Percentiles rank a stretch among this genome's conserved stretches.
These are phyloP conservation scores for Tauraco erythrolophus DNA, from an alignment of 2,113 vertebrate genomes.

Conservation along the genomic window DNA sequence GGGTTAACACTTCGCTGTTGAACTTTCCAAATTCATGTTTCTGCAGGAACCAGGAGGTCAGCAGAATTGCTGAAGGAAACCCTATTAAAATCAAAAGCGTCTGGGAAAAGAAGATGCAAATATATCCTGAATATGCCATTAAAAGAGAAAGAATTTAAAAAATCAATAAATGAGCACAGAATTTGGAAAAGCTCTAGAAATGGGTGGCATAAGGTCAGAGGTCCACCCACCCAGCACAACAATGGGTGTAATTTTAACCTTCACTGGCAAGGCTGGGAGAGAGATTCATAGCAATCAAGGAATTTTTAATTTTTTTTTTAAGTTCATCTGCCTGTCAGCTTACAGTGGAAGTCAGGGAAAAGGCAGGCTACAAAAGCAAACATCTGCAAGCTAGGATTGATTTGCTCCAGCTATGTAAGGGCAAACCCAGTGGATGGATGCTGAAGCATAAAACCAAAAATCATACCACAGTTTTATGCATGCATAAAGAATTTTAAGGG, in stretches of 20 bases:
- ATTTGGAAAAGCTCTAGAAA: conserved; percentile 2
- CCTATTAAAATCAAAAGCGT: conserved; percentile 8
- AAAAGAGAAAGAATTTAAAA: background rate
- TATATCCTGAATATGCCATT: background rate
- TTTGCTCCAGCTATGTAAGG: background rate
- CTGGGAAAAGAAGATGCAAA: background rate
- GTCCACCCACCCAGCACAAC: background rate
- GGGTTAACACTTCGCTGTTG: background rate
- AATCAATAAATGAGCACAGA: background rate
- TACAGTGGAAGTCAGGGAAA: background rate
- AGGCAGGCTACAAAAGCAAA: background rate
- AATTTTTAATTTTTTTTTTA: background rate
- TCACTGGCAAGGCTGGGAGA: background rate
- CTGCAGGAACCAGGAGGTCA: background rate
- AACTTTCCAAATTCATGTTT: conserved; percentile 4
- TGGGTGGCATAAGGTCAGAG: background rate
- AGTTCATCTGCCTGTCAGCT: background rate
- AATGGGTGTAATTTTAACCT: background rate
- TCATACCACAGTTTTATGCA: background rate
- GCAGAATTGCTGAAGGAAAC: conserved; percentile 29
- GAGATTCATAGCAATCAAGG: background rate
- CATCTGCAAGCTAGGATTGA: background rate
- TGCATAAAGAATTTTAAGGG: background rate
- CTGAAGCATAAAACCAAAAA: background rate
- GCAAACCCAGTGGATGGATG: background rate